Conservation (phyloP, 37 sponge, comb jelly and placozoan genomes). For the Diacarnus erythraeanus region DNA sequence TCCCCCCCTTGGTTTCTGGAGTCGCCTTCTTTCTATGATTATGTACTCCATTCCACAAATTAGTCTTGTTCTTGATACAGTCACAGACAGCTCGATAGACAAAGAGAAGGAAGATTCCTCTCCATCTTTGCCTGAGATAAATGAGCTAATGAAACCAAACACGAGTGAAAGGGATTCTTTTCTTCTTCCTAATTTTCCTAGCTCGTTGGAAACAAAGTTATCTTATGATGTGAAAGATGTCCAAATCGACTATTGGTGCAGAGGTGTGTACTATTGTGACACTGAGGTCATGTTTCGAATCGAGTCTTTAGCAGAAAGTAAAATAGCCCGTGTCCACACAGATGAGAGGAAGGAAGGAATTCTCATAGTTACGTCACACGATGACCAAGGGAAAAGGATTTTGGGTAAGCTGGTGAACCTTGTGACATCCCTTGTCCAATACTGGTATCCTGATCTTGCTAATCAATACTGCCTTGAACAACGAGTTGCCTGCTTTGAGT, state of each 20-base stretch:
- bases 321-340: neutral
- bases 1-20: slow-evolving; percentile 89
- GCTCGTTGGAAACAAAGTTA: neutral
- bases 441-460: slow-evolving; percentile 76
- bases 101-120: no score
- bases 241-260: slow-evolving; percentile 64
- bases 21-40: slow-evolving; percentile 77
- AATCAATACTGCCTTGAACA: slow-evolving; percentile 37
- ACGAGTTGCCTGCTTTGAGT: slow-evolving; percentile 45
- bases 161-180: no score
- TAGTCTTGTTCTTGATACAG: slow-evolving; percentile 29
- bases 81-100: no score
- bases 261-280: slow-evolving; percentile 60
- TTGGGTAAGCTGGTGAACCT: slow-evolving; percentile 57
- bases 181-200: slow-evolving; percentile 21
- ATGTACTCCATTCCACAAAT: slow-evolving; percentile 63
- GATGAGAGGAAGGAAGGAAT: slow-evolving; percentile 50
- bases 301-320: slow-evolving; percentile 46
- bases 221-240: slow-evolving; percentile 2
- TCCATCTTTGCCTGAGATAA: no score
- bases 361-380: slow-evolving; percentile 38
- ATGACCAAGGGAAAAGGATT: slow-evolving; percentile 32
- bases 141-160: no score
- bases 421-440: slow-evolving; percentile 39
- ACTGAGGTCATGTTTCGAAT: slow-evolving; percentile 45